phyloP scores from a whole-genome alignment of 1,140 invertebrate species.

The Hycleus cichorii region DNA sequence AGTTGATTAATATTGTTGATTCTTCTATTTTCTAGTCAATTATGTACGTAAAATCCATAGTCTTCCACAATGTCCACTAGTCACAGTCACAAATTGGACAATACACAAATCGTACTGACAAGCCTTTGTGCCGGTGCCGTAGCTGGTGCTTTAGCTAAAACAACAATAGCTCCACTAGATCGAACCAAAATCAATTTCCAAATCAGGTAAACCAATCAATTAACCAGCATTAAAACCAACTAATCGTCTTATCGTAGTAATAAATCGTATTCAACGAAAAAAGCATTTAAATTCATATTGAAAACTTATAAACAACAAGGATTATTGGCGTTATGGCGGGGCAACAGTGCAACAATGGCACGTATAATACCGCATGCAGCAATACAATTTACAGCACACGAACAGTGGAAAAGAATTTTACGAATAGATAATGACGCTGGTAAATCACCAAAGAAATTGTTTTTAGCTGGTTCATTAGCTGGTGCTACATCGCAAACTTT shows the following conservation, averaged over 20 bases:
- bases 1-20: background rate
- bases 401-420: constrained; percentile 87
- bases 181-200: constrained; percentile 98
- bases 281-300: constrained; percentile 71
- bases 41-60: background rate
- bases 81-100: constrained; percentile 21
- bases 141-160: constrained; percentile 94
- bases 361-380: constrained; percentile 95
- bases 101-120: constrained; percentile 53
- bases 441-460: constrained; percentile 45
- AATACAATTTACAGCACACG: constrained; percentile 94
- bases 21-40: background rate
- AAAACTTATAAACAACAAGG: constrained; percentile 67
- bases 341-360: constrained; percentile 97
- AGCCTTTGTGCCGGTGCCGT: constrained; percentile 73
- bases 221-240: background rate
- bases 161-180: constrained; percentile 92
- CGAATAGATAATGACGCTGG: constrained; percentile 46
- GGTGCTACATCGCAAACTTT: constrained; percentile 86
- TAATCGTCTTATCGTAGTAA: constrained; percentile 44
- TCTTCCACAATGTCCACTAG: constrained; percentile 20
- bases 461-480: constrained; percentile 88
- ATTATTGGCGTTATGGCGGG: constrained; percentile 81
- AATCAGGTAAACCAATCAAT: constrained; percentile 51
- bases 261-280: constrained; percentile 68